Evolutionary conservation across 2,888 invertebrate species (phyloP), one percentile per base, ranked within the genome.

Genomic region (Spodoptera picta): DNA sequence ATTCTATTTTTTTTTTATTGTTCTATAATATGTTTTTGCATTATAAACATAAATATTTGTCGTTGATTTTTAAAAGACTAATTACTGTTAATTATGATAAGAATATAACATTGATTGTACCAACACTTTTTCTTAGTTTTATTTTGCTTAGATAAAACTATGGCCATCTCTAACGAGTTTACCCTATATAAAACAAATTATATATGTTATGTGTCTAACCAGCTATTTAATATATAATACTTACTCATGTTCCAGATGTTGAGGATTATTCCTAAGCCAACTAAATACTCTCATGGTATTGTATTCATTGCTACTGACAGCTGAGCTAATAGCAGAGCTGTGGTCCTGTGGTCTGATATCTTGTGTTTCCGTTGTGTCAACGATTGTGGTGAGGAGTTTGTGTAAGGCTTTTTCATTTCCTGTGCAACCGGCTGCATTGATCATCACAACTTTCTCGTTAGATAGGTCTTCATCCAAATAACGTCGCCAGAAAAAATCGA

Each of bases 401-500:
- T 80, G 75, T 11, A 94, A 77, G 65, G 92, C 92, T 1, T 79
- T 71, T 46, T 86, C 83, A 61, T 96, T 88, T 51, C 88, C 92
- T 0, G 97, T 96, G 79, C 98, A 98, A 0, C 97, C 97, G 56
- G 98, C 94, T 0, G 96, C 95, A 42, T 88, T 87, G 19, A 98
- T 90, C 77, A 98, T 95, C 1, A 96, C 93, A 0, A 95, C 92
- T 80, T 96, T 95, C 85, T 98, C 98, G 3, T 96, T 95, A 1
- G 97, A 96, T 5, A 97, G 92, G 36, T 96, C 95, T 54, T 96
- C 95, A 0, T 79, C 82, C 43, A 93, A 83, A 83, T 96, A 97
- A 61, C 95, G 95, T 4, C 92, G 77, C 96, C 97, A 97, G 73
- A 97, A 93, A 77, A 93, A 95, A 6, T 96, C 83, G 95, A 97